These are phyloP conservation scores for Platypus cylindrus DNA, from an alignment of 2,888 invertebrate species.

Conservation along the genomic window DNA sequence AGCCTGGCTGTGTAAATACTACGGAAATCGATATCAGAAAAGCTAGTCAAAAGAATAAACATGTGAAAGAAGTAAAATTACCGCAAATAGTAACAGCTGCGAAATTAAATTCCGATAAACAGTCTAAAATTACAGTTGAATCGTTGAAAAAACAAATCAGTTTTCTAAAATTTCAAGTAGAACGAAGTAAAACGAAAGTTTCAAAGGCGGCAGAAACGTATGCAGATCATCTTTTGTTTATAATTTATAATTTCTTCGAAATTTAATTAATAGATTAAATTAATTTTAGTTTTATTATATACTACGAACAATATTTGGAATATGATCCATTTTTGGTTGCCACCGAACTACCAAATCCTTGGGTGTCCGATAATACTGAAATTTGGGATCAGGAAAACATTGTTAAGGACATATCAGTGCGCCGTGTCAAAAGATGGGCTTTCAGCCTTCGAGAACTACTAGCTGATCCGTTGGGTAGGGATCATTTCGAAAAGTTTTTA, in stretches of 20 bases:
- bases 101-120: constrained; percentile 37
- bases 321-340: constrained; percentile 91
- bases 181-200: constrained; percentile 77
- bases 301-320: constrained; percentile 91
- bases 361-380: constrained; percentile 91
- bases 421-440: constrained; percentile 93
- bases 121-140: constrained; percentile 28
- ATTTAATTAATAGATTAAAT: neutral
- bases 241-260: too few relatives aligned
- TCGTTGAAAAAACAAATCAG: constrained; percentile 55
- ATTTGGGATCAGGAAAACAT: constrained; percentile 95
- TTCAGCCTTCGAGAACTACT: constrained; percentile 91
- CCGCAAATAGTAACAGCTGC: constrained; percentile 40
- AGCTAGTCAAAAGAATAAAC: constrained; percentile 57
- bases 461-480: constrained; percentile 87
- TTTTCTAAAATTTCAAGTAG: constrained; percentile 63
- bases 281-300: constrained; percentile 61
- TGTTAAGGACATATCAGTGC: constrained; percentile 82
- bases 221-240: too few relatives aligned
- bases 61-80: constrained; percentile 32
- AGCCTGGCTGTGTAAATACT: constrained; percentile 98
- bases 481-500: constrained; percentile 91
- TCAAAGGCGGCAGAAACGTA: constrained; percentile 91
- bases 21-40: constrained; percentile 98
- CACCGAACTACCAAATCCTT: constrained; percentile 92